Base-by-base conservation (phyloP, 2,797 vertebrate species). In the Lagodon rhomboides region DNA sequence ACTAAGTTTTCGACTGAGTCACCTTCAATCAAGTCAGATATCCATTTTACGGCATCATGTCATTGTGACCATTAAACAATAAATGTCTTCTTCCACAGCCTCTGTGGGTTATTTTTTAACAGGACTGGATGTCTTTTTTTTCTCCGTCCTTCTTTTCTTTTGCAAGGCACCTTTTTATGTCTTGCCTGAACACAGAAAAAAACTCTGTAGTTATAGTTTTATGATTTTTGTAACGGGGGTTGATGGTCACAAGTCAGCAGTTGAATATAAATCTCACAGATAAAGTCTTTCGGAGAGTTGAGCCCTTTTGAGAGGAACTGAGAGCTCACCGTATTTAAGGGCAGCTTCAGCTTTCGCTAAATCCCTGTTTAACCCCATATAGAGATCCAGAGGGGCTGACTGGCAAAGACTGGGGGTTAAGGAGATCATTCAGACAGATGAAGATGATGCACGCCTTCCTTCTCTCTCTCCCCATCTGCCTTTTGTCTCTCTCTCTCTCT, bases 361-460 rank as follows among this genome's bases (percentile, higher is more conserved):
- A 93, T 84, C 88, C 82, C 77, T 74, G 62, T 92, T 91, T 92
- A 92, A 91, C 90, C 79, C 84, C 50, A 54, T 68, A 83, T 85
- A 87, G 73, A 86, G 79, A 87, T 85, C 74, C 78, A 63, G 79
- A 74, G 71, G 67, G 84, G 76, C 78, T 85, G 80, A 76, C 63
- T 76, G 68, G 67, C 69, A 79, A 85, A 91, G 77, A 78, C 79
- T 30, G 5, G 66, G 87, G 82, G 85, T 90, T 92, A 89, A 74
- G 78, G 71, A 92, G 88, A 88, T 92, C 80, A 87, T 88, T 85
- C 80, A 83, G 74, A 83, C 83, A 90, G 85, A 88, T 90, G 87
- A 90, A 86, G 85, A 84, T 79, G 80, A 88, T 85, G 84, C 75
- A 85, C 69, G 60, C 66, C 68, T 77, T 74, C 75, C 71, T 56